Conservation (phyloP, 2,113 vertebrate genomes). For the Eulacestoma nigropectus region DNA sequence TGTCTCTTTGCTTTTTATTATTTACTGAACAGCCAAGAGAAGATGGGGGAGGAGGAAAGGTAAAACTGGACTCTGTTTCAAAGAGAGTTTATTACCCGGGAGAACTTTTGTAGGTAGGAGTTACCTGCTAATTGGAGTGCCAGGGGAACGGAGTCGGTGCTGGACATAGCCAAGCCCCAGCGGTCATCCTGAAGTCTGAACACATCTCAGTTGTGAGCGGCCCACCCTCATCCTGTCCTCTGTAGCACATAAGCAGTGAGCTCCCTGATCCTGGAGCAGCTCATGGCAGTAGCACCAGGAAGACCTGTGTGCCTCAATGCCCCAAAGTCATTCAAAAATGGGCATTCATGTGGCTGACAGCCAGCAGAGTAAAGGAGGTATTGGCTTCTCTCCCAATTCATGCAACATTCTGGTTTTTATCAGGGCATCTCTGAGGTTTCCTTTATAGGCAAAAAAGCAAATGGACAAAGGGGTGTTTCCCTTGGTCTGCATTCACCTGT, state of each 20-base stretch:
- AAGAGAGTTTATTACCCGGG: background rate
- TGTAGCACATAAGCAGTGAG: background rate
- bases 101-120: background rate
- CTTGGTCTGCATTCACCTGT: background rate
- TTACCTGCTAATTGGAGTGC: background rate
- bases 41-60: background rate
- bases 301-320: constrained; percentile 27
- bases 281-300: background rate
- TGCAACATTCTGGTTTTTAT: background rate
- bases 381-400: background rate
- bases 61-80: background rate
- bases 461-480: background rate
- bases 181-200: background rate
- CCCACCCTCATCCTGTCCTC: background rate
- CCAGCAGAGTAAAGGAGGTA: background rate
- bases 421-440: background rate
- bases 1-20: background rate
- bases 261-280: background rate
- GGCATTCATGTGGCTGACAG: background rate
- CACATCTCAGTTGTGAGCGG: background rate
- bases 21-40: background rate
- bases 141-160: background rate
- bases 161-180: background rate
- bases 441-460: background rate
- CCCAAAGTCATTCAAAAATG: background rate